Evolutionary conservation across 2,113 vertebrate genomes (phyloP).

Genomic region (Ploceus nigricollis): DNA sequence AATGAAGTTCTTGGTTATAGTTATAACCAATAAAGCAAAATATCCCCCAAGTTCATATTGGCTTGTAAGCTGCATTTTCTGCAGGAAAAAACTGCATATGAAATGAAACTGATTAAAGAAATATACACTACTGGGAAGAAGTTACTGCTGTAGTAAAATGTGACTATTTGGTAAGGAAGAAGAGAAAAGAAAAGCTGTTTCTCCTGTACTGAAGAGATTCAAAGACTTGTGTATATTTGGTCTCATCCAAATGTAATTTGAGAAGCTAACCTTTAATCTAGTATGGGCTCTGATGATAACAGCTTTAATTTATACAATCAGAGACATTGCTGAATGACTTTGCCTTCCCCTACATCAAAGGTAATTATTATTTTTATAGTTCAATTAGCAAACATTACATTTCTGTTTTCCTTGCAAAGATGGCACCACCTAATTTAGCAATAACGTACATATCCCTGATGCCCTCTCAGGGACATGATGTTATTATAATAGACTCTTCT

Average conservation of each 20-base stretch:
- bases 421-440: slow-evolving; percentile 58
- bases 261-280: slow-evolving; percentile 57
- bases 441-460: slow-evolving; percentile 53
- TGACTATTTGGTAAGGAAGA: neutral
- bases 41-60: neutral
- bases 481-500: slow-evolving; percentile 56
- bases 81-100: neutral
- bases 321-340: slow-evolving; percentile 62
- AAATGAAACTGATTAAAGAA: neutral
- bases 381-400: slow-evolving; percentile 74
- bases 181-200: neutral
- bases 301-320: slow-evolving; percentile 67
- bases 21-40: neutral
- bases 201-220: neutral
- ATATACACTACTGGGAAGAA: neutral
- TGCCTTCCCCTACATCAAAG: slow-evolving; percentile 66
- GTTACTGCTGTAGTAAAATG: neutral
- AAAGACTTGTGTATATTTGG: neutral
- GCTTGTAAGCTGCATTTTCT: neutral
- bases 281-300: slow-evolving; percentile 61
- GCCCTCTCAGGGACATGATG: slow-evolving; percentile 39
- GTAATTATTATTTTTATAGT: slow-evolving; percentile 78
- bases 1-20: no score
- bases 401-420: slow-evolving; percentile 67
- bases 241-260: slow-evolving; percentile 23